Percentiles rank a stretch among this genome's conserved stretches.
Conservation (phyloP, 2,113 vertebrate species). For the Narcine bancroftii region DNA sequence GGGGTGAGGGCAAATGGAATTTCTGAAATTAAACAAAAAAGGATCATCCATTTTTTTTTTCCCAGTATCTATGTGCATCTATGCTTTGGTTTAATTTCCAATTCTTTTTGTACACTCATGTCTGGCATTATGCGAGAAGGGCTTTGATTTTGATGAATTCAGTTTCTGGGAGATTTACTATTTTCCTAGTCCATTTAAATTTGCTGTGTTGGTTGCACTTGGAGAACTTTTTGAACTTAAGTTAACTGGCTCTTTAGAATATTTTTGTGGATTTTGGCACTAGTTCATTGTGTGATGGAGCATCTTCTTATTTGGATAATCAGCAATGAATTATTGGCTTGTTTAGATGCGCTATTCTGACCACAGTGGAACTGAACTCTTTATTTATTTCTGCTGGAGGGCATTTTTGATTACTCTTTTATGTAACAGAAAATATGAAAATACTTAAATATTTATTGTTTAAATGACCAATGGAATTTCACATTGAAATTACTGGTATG, state of each 20-base stretch:
- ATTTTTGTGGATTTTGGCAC: neutral
- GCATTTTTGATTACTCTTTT: neutral
- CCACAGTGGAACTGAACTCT: constrained; percentile 10
- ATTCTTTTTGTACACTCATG: neutral
- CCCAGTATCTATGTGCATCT: neutral
- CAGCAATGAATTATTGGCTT: neutral
- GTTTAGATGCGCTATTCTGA: neutral
- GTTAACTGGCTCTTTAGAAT: neutral
- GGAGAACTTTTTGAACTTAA: neutral
- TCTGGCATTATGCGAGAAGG: neutral
- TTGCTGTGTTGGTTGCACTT: neutral
- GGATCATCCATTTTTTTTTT: neutral
- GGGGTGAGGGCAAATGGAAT: neutral
- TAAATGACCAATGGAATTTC: constrained; percentile 1
- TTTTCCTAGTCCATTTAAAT: neutral
- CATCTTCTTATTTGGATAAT: neutral
- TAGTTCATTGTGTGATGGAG: neutral
- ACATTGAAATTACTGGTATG: neutral
- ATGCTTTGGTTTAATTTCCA: no score
- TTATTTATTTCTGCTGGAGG: neutral
- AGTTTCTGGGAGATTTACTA: neutral
- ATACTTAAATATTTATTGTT: constrained; percentile 12
- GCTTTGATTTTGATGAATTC: neutral
- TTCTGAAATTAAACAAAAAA: neutral
- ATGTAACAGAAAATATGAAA: neutral